Base-by-base conservation (phyloP, 2,888 invertebrate species). In the Antitype chi region DNA sequence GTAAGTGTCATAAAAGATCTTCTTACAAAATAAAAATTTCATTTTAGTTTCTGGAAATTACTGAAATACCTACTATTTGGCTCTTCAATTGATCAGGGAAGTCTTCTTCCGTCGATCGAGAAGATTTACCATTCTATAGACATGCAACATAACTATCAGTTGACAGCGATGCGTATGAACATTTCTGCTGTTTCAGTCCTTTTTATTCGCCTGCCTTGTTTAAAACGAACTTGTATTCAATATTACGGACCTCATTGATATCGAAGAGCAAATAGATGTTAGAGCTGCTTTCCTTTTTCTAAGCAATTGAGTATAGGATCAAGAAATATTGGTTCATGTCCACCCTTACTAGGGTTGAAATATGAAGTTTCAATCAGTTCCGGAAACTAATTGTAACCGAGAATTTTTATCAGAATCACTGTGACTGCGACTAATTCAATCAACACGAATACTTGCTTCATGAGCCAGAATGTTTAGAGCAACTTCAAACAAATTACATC, bases 401-500 rank as follows among this genome's bases (percentile, higher is more conserved):
- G 25, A 49, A 4, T 68, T 84, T 59, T 71, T 55, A 52, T 23
- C 52, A 20, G n/a, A 69, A 70, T 60, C 23, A 69, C 43, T n/a
- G 49, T 32, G 70, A 64, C 60, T 74, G 72, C 38, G 47, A 73
- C 73, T 80, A 85, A 88, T 88, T 88, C 74, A 76, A 81, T 85
- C 60, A 86, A 76, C 76, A 49, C 66, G 70, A 72, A 74, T 73
- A 74, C 71, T 81, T 78, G 76, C 74, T 77, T 75, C 81, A 78
- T 81, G 78, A 82, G 70, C 57, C 66, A 68, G 63, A 87, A 85
- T 75, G 68, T 81, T 84, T 59, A 59, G 53, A 20, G 28, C 66
- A 74, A 73, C 85, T 83, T 79, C 67, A 81, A 81, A 82, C 80
- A 76, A 83, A 85, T 90, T 87, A 86, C 80, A 85, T 87, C 81